Evolutionary conservation across 2,113 vertebrate species (phyloP).

Genomic region (Salvelinus alpinus): DNA sequence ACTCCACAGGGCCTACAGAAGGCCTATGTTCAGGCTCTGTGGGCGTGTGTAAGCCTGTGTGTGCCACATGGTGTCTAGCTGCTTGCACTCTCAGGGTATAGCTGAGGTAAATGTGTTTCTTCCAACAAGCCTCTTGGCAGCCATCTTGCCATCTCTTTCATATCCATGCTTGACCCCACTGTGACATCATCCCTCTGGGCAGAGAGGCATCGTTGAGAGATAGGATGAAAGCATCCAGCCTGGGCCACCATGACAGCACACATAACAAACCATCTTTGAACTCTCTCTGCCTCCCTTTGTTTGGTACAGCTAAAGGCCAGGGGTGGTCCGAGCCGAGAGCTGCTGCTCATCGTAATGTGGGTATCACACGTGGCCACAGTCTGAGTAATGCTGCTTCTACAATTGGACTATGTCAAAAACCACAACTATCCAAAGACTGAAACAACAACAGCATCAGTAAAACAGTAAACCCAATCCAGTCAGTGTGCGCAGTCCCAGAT

Average conservation of each 20-base stretch:
- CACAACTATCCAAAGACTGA: conserved; percentile 64
- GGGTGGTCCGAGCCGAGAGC: conserved; percentile 51
- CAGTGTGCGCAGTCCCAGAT: conserved; percentile 40
- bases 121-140: conserved; percentile 64
- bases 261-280: conserved; percentile 67
- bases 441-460: conserved; percentile 70
- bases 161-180: conserved; percentile 67
- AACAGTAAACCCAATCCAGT: conserved; percentile 61
- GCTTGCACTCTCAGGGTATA: conserved; percentile 56
- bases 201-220: conserved; percentile 54
- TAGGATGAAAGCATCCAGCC: conserved; percentile 67
- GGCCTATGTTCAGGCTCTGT: conserved; percentile 40
- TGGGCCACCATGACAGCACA: conserved; percentile 71
- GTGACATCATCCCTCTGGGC: conserved; percentile 66
- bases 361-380: conserved; percentile 63
- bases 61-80: conserved; percentile 59
- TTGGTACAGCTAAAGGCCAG: conserved; percentile 53
- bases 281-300: conserved; percentile 58
- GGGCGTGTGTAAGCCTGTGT: conserved; percentile 35
- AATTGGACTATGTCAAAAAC: conserved; percentile 52
- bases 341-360: conserved; percentile 51
- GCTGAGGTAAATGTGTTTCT: conserved; percentile 63
- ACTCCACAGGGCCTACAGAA: conserved; percentile 50
- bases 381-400: conserved; percentile 54
- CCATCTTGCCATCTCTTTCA: conserved; percentile 57